Percentiles rank a stretch among this genome's conserved stretches.
These are phyloP conservation scores for Cerceris ruficornis DNA, from an alignment of 2,888 invertebrate genomes.

Conservation along the genomic window DNA sequence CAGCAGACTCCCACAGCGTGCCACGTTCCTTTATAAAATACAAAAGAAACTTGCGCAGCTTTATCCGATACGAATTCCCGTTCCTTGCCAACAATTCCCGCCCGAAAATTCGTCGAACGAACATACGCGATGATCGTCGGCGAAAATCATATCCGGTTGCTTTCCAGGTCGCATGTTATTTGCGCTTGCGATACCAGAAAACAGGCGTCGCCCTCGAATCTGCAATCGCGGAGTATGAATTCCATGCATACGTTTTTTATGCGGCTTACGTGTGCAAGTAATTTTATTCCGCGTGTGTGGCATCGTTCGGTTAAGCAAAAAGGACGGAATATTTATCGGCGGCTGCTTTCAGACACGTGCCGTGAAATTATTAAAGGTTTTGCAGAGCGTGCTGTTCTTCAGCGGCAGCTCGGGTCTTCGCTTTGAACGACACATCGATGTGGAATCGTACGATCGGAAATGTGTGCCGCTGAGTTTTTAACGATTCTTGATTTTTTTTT, in stretches of 20 bases:
- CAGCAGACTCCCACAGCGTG: no score
- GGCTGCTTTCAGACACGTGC: slow-evolving; percentile 7
- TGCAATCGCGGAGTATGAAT: slow-evolving; percentile 29
- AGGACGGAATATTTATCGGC: slow-evolving; percentile 22
- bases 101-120: no score
- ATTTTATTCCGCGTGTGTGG: slow-evolving; percentile 8
- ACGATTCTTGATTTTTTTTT: no score
- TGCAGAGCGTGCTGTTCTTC: no score
- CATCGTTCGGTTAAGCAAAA: neutral
- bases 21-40: no score
- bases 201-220: slow-evolving; percentile 29
- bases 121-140: neutral
- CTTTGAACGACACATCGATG: no score
- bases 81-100: no score
- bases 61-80: no score
- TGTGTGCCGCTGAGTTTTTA: no score
- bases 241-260: slow-evolving; percentile 29
- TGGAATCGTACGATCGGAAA: no score
- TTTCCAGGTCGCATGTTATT: slow-evolving; percentile 32
- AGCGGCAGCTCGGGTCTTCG: no score
- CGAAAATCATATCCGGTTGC: slow-evolving; percentile 6
- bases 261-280: slow-evolving; percentile 1
- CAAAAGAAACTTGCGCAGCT: no score
- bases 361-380: neutral
- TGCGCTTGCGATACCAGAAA: slow-evolving; percentile 18